These are phyloP conservation scores for Lasioglossum malachurum DNA, from an alignment of 2,888 invertebrate genomes.

Conservation along the genomic window DNA sequence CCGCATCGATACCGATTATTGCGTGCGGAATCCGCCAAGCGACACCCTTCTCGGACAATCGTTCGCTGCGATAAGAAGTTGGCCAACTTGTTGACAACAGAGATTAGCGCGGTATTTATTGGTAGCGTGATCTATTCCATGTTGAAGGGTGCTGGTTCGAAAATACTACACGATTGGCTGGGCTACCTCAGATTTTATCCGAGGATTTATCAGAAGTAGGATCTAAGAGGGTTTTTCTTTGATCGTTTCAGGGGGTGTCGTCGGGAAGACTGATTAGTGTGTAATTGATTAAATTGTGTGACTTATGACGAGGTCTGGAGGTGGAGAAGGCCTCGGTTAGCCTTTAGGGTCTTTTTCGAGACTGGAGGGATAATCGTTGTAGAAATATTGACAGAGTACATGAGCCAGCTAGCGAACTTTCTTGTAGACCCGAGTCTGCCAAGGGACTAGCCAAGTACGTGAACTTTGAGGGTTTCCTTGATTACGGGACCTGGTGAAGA, in stretches of 20 bases:
- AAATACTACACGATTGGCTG: neutral
- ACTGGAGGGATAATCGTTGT: neutral
- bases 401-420: neutral
- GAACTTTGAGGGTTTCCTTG: neutral
- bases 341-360: neutral
- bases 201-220: neutral
- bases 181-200: neutral
- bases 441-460: neutral
- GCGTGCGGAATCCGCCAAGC: slow-evolving; percentile 4
- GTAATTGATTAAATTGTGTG: neutral
- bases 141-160: neutral
- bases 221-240: neutral
- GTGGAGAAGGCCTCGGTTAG: neutral
- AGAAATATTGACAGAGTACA: neutral
- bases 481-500: too few relatives aligned
- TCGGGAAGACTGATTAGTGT: neutral
- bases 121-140: neutral
- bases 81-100: neutral
- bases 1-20: slow-evolving; percentile 17
- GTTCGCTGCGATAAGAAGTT: neutral
- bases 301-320: neutral
- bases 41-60: neutral
- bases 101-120: slow-evolving; percentile 1
- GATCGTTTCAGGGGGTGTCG: neutral
- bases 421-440: neutral